Evolutionary conservation across 2,797 vertebrate species (phyloP).

Genomic region (Pseudomugil gertrudae): DNA sequence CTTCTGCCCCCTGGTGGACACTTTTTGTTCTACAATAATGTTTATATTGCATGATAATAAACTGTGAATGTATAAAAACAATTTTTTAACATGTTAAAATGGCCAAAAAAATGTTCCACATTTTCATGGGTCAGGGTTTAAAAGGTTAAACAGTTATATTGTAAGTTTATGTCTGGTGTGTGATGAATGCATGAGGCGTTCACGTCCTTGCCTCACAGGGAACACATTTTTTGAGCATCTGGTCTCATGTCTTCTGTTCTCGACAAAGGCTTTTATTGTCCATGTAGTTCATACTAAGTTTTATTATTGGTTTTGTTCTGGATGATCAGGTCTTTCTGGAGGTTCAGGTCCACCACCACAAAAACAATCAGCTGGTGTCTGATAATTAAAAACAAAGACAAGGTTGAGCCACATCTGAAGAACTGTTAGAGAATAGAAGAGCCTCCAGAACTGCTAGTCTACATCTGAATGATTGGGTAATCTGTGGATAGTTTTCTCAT

Average conservation of each 20-base stretch:
- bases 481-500: slow-evolving; percentile 39
- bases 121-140: too few species aligned
- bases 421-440: slow-evolving; percentile 14
- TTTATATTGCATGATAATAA: too few species aligned
- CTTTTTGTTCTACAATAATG: too few species aligned
- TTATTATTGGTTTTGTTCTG: not conserved
- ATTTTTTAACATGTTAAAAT: too few species aligned
- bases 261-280: not conserved
- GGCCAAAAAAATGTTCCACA: too few species aligned
- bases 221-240: not conserved
- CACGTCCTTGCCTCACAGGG: not conserved
- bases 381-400: slow-evolving; percentile 13
- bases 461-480: slow-evolving; percentile 31
- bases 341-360: not conserved
- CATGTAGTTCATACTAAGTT: not conserved
- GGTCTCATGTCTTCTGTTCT: not conserved
- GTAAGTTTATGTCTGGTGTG: too few species aligned
- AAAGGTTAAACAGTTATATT: too few species aligned
- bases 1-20: too few species aligned
- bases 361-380: not conserved
- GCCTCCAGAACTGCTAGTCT: slow-evolving; percentile 26
- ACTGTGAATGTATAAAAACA: too few species aligned
- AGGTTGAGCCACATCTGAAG: slow-evolving; percentile 13
- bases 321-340: not conserved
- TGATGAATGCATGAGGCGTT: too few species aligned